Conservation (phyloP, 2,888 invertebrate species). For the Anaspis maculata region DNA sequence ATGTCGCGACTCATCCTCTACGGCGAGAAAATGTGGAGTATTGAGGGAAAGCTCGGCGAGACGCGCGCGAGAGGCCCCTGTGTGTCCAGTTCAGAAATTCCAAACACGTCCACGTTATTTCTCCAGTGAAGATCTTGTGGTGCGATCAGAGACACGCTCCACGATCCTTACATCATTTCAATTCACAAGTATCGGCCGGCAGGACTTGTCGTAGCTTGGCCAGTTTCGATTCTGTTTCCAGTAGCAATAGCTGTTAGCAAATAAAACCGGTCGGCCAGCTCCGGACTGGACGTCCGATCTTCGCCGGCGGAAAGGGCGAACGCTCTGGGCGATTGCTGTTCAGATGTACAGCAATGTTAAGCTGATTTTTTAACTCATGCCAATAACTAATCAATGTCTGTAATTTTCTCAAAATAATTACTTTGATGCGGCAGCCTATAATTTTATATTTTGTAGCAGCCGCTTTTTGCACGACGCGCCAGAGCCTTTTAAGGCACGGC, state of each 20-base stretch:
- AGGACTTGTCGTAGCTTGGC: constrained; percentile 21
- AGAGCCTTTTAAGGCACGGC: constrained; percentile 8
- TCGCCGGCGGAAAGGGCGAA: constrained; percentile 15
- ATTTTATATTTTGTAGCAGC: constrained; percentile 23
- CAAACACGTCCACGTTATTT: constrained; percentile 34
- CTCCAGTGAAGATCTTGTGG: constrained; percentile 26
- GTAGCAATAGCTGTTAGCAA: constrained; percentile 37
- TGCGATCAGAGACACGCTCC: constrained; percentile 20
- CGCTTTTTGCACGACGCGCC: constrained; percentile 9
- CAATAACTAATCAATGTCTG: constrained; percentile 32
- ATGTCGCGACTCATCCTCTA: too few relatives aligned
- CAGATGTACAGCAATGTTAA: constrained; percentile 29
- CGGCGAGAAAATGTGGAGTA: too few relatives aligned
- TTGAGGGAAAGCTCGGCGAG: too few relatives aligned
- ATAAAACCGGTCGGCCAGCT: constrained; percentile 34
- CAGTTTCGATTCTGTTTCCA: constrained; percentile 29
- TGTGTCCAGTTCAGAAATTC: constrained; percentile 29
- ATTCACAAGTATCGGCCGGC: constrained; percentile 1
- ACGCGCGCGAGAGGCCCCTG: too few relatives aligned
- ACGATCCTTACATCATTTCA: constrained; percentile 5
- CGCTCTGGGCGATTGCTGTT: constrained; percentile 7
- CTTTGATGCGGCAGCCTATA: constrained; percentile 20
- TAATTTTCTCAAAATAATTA: constrained; percentile 30
- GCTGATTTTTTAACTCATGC: constrained; percentile 28
- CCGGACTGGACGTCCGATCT: constrained; percentile 18